A percentile compares a stretch with the other conserved stretches of the same genome.
phyloP scores from a whole-genome alignment of 2,113 vertebrate species.

The Syngnathus scovelli region DNA sequence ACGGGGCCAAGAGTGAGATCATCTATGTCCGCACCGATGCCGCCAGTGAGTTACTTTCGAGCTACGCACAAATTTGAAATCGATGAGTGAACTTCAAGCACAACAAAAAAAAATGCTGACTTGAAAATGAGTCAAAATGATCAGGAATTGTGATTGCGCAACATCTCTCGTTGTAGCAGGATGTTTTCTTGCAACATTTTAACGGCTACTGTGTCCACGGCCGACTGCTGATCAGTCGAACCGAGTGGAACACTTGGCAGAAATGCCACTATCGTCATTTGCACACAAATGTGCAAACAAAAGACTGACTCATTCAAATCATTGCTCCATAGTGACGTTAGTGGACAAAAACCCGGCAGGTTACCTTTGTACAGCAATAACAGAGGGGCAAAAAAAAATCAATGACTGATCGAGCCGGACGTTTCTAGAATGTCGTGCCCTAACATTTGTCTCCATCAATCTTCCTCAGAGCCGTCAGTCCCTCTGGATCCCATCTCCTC shows the following conservation, averaged over 20 bases:
- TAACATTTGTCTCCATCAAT: not conserved
- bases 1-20: conserved; percentile 94
- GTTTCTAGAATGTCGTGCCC: not conserved
- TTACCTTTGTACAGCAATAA: not conserved
- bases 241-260: not conserved
- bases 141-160: not conserved
- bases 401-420: not conserved
- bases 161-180: not conserved
- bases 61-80: not conserved
- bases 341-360: conserved; percentile 2
- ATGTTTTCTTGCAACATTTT: not conserved
- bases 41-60: conserved; percentile 75
- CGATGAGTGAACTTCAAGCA: not conserved
- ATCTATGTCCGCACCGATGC: conserved; percentile 91
- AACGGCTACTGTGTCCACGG: not conserved
- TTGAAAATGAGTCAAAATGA: not conserved
- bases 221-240: not conserved
- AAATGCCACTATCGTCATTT: not conserved
- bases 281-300: conserved; percentile 4
- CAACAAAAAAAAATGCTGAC: not conserved
- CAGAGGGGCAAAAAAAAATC: not conserved
- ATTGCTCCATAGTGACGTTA: not conserved
- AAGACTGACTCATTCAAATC: not conserved
- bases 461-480: conserved; percentile 80
- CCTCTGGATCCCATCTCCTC: conserved; percentile 88